phyloP scores from a whole-genome alignment of 2,113 vertebrate species.

The Sigmodon hispidus region DNA sequence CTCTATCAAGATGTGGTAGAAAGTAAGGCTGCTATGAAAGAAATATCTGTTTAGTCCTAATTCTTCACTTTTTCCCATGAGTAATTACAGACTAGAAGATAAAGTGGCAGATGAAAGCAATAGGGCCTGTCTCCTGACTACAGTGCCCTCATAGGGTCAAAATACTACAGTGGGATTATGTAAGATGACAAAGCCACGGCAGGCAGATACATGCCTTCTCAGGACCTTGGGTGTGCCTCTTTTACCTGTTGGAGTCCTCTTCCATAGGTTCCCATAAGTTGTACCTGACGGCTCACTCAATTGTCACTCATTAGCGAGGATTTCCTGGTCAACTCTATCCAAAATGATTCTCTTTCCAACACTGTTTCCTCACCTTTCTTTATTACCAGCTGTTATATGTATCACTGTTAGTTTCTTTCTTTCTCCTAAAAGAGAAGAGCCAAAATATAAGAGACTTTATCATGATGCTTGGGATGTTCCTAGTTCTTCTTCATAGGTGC shows the following conservation, averaged over 20 bases:
- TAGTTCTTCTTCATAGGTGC: background rate
- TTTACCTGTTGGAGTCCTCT: background rate
- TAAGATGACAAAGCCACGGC: background rate
- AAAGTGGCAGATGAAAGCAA: background rate
- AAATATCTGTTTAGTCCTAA: too few species aligned
- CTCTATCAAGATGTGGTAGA: background rate
- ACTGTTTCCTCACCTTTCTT: background rate
- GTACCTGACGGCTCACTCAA: accelerated
- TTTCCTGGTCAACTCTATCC: background rate
- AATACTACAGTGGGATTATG: accelerated
- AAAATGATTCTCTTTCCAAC: accelerated
- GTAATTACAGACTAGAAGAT: background rate
- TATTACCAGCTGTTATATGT: background rate
- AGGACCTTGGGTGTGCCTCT: accelerated
- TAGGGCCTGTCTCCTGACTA: background rate
- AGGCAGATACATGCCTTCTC: accelerated
- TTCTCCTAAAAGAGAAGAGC: background rate
- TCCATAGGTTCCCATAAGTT: background rate
- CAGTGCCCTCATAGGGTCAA: background rate
- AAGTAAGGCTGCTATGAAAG: background rate
- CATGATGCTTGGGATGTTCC: background rate
- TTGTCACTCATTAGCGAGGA: too few species aligned
- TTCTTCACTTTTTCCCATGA: background rate
- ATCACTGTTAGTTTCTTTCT: background rate
- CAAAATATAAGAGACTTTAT: background rate